A percentile compares a stretch with the other conserved stretches of the same genome.
These are phyloP conservation scores for Carduelis carduelis DNA, from an alignment of 2,797 vertebrate genomes.

Conservation along the genomic window DNA sequence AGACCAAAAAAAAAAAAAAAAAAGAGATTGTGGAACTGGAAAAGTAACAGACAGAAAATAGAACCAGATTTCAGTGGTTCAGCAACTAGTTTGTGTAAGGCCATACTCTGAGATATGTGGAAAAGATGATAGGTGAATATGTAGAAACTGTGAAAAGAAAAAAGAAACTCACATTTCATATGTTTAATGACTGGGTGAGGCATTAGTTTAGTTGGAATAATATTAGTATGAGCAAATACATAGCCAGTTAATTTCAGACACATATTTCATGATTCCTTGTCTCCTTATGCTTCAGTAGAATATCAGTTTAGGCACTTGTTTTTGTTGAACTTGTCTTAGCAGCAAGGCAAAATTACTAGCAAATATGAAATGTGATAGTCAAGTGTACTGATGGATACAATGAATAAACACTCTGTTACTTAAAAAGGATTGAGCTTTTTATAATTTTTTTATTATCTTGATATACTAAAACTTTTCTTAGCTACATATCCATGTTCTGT, in stretches of 20 bases:
- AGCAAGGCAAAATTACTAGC: background rate
- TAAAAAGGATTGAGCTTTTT: background rate
- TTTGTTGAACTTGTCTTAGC: background rate
- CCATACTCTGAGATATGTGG: background rate
- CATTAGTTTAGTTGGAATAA: background rate
- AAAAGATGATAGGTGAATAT: background rate
- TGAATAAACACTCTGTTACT: background rate
- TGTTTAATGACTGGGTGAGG: background rate
- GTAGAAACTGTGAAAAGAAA: background rate
- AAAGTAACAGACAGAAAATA: background rate
- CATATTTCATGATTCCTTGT: background rate
- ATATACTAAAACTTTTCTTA: background rate
- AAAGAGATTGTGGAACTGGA: background rate
- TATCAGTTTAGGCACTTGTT: background rate
- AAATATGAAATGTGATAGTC: background rate
- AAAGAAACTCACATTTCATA: background rate
- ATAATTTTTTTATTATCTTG: background rate
- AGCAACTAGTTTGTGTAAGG: background rate
- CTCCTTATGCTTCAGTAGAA: background rate
- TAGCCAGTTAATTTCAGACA: background rate
- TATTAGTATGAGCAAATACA: background rate
- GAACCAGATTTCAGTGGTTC: background rate
- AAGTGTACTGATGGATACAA: background rate
- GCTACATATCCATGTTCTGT: background rate
- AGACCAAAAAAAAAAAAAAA: background rate